Base-by-base conservation (phyloP, 2,113 vertebrate genomes). In the Cygnus buccinator region DNA sequence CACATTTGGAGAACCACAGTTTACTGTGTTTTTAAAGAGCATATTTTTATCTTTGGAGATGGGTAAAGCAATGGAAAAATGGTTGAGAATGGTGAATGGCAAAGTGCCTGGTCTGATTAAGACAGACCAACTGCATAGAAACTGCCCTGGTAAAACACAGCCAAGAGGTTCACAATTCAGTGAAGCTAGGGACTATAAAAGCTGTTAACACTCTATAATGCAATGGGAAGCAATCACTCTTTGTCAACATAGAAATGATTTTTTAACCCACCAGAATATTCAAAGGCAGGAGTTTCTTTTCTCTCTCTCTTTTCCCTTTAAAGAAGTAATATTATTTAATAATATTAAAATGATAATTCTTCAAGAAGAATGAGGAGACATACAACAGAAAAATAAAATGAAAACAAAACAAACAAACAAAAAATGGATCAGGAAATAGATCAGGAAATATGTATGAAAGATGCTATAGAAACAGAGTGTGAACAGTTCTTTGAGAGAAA, bases 81-180 rank as follows among this genome's bases (percentile, higher is more conserved):
- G 26, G 16, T 33, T 81, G 29, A 3, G 4, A 94, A 87, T 55
- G 17, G 70, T 2, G 13, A 91, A 91, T 90, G 92, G 90, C 72
- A 92, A 90, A 93, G 68, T 78, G 85, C 90, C 92, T 84, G n/a
- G 28, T 72, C 43, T 94, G 83, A 96, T 95, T 80, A 92, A 90
- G 84, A 59, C 29, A 88, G 63, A 93, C 23, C 55, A 86, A 94
- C 43, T 74, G 75, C 85, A 86, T 6, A 93, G 92, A 89, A 95
- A 93, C 68, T 92, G 66, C 61, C 46, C 80, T 72, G 79, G 76
- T 20, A 92, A 89, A 96, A 89, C 37, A 78, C 13, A 92, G 33
- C 50, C 52, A 71, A 75, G 43, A 65, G 26, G 73, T 92, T 94
- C 61, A 90, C 79, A 79, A 80, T 61, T 92, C 88, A 75, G 20